Evolutionary conservation across 2,888 invertebrate species (phyloP).

Genomic region (Penaeus monodon): DNA sequence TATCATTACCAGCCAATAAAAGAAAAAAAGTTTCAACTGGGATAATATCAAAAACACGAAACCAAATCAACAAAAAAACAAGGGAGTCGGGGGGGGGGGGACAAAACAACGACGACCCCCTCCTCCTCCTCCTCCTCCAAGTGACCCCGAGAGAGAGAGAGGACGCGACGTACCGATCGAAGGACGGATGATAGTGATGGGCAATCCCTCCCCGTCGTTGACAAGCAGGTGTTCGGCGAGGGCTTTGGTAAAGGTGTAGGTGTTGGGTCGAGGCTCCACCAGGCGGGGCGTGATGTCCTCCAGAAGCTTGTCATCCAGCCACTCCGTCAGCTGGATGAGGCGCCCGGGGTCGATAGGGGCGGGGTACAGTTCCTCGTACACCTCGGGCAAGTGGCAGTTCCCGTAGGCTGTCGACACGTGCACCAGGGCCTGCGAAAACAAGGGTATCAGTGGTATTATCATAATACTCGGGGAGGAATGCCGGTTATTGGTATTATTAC

Average conservation of each 20-base stretch:
- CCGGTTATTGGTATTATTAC: no score
- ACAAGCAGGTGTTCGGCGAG: slow-evolving; percentile 85
- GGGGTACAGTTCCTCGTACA: slow-evolving; percentile 83
- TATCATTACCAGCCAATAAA: no score
- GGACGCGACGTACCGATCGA: slow-evolving; percentile 77
- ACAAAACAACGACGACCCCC: no score
- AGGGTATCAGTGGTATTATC: no score
- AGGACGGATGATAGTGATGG: slow-evolving; percentile 85
- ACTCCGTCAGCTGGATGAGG: slow-evolving; percentile 76
- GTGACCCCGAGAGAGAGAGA: not conserved
- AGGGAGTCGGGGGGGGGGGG: no score
- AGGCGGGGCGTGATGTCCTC: slow-evolving; percentile 73
- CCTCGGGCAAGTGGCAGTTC: slow-evolving; percentile 83
- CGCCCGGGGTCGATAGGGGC: slow-evolving; percentile 75
- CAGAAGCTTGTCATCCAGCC: slow-evolving; percentile 85
- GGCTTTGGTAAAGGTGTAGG: slow-evolving; percentile 91
- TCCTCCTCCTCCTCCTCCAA: no score
- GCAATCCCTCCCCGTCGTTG: slow-evolving; percentile 81
- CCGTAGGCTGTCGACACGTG: slow-evolving; percentile 91
- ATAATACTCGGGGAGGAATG: no score
- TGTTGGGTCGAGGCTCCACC: slow-evolving; percentile 81
- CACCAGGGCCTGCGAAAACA: slow-evolving; percentile 76
- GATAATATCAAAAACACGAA: no score
- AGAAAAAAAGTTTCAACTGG: no score
- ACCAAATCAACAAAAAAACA: no score